Conservation (phyloP, 2,113 vertebrate genomes). For the Oceanites oceanicus region DNA sequence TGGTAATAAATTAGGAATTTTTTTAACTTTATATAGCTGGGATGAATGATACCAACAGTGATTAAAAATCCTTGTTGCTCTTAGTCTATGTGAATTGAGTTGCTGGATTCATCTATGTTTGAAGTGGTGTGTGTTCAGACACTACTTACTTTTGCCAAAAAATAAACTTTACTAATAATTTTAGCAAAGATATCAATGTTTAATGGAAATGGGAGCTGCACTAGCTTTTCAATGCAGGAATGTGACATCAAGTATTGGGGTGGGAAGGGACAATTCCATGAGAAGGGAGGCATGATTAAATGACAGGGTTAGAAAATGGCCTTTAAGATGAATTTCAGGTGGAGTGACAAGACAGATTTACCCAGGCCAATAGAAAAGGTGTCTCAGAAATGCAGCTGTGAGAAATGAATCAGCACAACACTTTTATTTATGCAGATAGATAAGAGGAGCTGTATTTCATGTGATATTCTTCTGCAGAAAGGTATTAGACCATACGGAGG, state of each 20-base stretch:
- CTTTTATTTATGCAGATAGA: not conserved
- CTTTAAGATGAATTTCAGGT: not conserved
- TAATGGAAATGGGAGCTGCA: not conserved
- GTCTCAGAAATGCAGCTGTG: not conserved
- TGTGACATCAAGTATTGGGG: not conserved
- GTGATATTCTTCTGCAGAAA: not conserved
- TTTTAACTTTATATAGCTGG: not conserved
- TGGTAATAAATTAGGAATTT: not conserved
- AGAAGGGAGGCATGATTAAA: not conserved
- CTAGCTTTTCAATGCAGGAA: not conserved
- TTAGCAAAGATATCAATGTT: not conserved
- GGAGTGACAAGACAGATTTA: not conserved
- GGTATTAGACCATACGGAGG: fast-evolving
- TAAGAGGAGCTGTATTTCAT: not conserved
- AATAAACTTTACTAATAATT: not conserved
- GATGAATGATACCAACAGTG: not conserved
- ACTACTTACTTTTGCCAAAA: not conserved
- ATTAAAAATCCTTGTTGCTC: not conserved
- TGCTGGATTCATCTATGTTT: not conserved
- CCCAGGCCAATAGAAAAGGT: not conserved
- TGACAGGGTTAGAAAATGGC: not conserved
- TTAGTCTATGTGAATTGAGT: not conserved
- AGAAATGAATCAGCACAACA: not conserved
- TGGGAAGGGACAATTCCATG: not conserved
- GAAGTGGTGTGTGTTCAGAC: not conserved